Base-by-base conservation (phyloP, 1,140 invertebrate genomes). In the Drosophila lacteicornis region DNA sequence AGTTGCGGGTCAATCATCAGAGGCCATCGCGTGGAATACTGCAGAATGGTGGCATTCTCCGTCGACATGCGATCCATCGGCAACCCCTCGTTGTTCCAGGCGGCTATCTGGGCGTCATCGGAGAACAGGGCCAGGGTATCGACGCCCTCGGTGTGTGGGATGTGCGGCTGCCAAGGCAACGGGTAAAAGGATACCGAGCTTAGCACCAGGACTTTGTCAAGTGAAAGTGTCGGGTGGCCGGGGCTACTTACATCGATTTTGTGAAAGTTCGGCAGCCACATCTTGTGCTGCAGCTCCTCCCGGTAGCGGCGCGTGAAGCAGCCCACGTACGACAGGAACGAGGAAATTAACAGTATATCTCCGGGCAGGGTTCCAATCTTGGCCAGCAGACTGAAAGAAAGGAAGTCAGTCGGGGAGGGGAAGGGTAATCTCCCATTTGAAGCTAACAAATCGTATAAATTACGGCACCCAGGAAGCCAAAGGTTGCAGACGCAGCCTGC, bases 291-390 rank as follows among this genome's bases (percentile, higher is more conserved):
- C 42, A 99, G 94, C 80, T 98, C 96, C 17, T 94, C 90, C 65
- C 98, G 94, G 92, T 99, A 99, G 62, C 95, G 94, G 86, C 97
- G 96, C 30, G 97, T 98, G 92, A 99, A 99, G 85, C 97, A 98
- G 15, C 98, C 98, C 43, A 98, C 96, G 92, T 99, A 99, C 0
- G 98, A 99, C 51, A 99, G 96, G 94, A 99, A 99, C 11, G 98
- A 97, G 38, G 98, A 97, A 36, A 98, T 96, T 47, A 99, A 92
- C 4, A 99, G 93, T 56, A 99, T 96, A 92, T 99, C 98, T 17
- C 98, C 98, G 7, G 98, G 97, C 58, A 99, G 93, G 70, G 97
- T 98, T 45, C 95, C 94, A 77, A 95, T 96, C 80, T 95, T 84
- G 83, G 91, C 80, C 94, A 94, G 73, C 94, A 93, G 65, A 93